These are phyloP conservation scores for Microtus californicus DNA, from an alignment of 2,797 vertebrate species.

Conservation along the genomic window DNA sequence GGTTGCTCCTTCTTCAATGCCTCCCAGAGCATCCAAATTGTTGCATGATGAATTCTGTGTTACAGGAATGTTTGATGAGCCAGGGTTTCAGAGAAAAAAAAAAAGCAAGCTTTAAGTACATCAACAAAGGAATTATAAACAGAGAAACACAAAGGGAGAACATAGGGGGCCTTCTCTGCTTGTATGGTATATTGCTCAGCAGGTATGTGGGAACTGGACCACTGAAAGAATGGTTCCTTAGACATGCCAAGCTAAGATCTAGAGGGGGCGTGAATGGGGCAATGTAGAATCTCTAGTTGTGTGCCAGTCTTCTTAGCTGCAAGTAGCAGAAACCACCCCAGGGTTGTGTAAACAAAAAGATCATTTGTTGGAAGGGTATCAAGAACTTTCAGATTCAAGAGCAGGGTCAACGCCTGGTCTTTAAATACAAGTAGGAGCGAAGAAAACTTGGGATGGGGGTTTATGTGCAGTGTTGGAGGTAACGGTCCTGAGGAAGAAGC, in stretches of 20 bases:
- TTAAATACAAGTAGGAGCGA: slow-evolving; percentile 11
- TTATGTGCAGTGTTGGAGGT: not conserved
- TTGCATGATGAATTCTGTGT: not conserved
- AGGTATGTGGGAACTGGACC: not conserved
- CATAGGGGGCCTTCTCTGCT: not conserved
- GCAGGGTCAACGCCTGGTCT: not conserved
- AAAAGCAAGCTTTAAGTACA: not conserved
- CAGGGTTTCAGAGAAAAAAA: slow-evolving; percentile 41
- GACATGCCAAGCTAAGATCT: not conserved
- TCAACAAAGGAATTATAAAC: not conserved
- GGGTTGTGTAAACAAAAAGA: not conserved
- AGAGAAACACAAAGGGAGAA: not conserved
- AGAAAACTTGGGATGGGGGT: not conserved
- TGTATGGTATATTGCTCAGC: not conserved
- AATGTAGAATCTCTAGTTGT: not conserved
- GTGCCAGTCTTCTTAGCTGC: not conserved
- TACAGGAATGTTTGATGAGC: not conserved
- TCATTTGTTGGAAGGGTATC: not conserved
- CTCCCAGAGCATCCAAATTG: not conserved
- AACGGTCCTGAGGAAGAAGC: not conserved
- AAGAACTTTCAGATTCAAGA: not conserved
- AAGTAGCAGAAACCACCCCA: slow-evolving; percentile 13
- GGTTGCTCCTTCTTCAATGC: not conserved
- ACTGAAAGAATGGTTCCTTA: not conserved
- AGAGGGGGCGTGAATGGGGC: not conserved